Conservation (phyloP, 2,888 invertebrate species). For the Thelaira solivaga region DNA sequence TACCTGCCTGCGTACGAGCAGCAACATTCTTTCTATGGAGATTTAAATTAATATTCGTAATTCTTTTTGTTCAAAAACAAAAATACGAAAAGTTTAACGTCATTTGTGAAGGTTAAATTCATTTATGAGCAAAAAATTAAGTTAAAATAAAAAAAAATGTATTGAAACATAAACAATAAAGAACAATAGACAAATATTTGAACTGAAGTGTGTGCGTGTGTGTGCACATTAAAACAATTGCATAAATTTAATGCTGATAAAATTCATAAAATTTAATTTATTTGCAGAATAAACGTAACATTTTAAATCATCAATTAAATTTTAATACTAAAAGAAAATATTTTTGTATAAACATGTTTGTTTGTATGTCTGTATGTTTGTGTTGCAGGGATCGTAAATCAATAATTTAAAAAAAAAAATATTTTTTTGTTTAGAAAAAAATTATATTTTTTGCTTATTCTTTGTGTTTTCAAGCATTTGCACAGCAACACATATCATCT, state of each 20-base stretch:
- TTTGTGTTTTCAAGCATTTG: too few relatives aligned
- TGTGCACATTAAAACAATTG: conserved; percentile 5
- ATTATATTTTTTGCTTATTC: too few relatives aligned
- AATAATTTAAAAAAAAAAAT: not conserved
- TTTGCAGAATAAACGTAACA: conserved; percentile 38
- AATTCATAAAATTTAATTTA: conserved; percentile 27
- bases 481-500: too few relatives aligned
- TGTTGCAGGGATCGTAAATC: not conserved
- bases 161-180: conserved; percentile 21
- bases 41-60: conserved; percentile 4
- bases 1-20: not conserved
- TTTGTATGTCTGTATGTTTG: not conserved
- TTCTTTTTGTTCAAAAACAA: not conserved
- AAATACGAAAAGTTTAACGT: conserved; percentile 50
- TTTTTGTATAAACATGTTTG: not conserved
- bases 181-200: conserved; percentile 35
- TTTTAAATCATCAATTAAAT: conserved; percentile 49
- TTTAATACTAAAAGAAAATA: conserved; percentile 33
- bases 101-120: conserved; percentile 58
- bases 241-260: conserved; percentile 57
- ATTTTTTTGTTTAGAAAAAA: too few relatives aligned
- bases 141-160: conserved; percentile 16
- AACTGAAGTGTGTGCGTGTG: not conserved
- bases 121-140: conserved; percentile 42
- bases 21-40: not conserved